Evolutionary conservation across 2,113 vertebrate genomes (phyloP).

Genomic region (Poeciliopsis prolifica): DNA sequence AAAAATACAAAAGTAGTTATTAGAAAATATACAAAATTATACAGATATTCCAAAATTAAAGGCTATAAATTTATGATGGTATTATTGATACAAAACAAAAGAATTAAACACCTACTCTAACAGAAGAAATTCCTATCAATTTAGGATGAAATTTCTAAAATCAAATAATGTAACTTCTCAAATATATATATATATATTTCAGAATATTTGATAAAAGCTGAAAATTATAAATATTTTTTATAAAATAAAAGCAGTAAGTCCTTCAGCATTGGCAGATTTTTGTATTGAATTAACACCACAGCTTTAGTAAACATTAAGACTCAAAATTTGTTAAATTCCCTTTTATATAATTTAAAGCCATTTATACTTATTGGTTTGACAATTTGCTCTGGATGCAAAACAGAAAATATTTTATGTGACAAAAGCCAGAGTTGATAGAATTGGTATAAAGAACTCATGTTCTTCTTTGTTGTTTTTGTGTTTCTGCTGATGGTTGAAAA

Average conservation of each 20-base stretch:
- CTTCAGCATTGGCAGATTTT: background rate
- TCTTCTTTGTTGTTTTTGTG: slow-evolving; percentile 9
- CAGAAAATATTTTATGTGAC: background rate
- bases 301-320: background rate
- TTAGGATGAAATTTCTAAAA: slow-evolving; percentile 4
- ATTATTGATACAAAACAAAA: slow-evolving; percentile 30
- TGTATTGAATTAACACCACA: slow-evolving; percentile 9
- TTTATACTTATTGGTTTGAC: background rate
- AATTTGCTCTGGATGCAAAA: background rate
- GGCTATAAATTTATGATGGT: slow-evolving; percentile 25
- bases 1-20: slow-evolving; percentile 66
- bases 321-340: slow-evolving; percentile 18
- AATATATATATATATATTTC: background rate
- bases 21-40: slow-evolving; percentile 73
- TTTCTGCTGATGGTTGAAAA: slow-evolving; percentile 37
- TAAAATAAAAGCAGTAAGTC: background rate
- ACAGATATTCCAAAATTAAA: slow-evolving; percentile 62
- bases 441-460: slow-evolving; percentile 50
- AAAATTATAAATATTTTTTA: background rate
- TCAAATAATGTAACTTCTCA: background rate
- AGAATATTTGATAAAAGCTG: background rate
- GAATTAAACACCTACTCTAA: background rate
- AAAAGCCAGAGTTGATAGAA: background rate
- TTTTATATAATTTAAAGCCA: slow-evolving; percentile 13
- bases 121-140: background rate